Base-by-base conservation (phyloP, 2,797 vertebrate species). In the Phyllotis vaccarum region DNA sequence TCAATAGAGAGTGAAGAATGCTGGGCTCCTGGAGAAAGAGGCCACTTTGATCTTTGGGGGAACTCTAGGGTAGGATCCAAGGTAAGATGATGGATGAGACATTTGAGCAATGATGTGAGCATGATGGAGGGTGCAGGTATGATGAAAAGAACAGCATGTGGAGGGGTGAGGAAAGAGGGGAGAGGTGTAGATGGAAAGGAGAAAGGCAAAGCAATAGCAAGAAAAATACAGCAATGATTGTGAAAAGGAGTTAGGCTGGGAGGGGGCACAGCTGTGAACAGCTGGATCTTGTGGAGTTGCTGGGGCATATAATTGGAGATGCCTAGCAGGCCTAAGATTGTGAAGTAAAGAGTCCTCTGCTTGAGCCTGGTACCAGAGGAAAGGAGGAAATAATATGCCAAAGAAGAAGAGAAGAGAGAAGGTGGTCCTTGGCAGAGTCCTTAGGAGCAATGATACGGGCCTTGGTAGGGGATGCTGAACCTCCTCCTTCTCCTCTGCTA, bases 121-220 rank as follows among this genome's bases (percentile, higher is more conserved):
- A 1, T 4, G 24, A 10, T 9, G 9, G 13, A 34, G 31, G 3
- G 19, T 2, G 1, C 6, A 3, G 2, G 4, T 8, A 9, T 29
- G 29, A 29, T 12, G 10, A 12, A 49, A 43, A 58, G 72, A 81
- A 5, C 11, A 49, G 52, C 17, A 4, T 8, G 3, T 2, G 7
- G 52, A 66, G 31, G 24, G 49, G 72, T 6, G 34, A 87, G n/a
- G n/a, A 56, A 49, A 43, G 27, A 27, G 19, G 34, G 12, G 17
- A 46, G 7, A 31, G 5, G 0, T 31, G 29, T 12, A 40, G 8
- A 6, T 24, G 43, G 27, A 13, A 40, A 46, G 34, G 34, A 34
- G 1, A 37, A 75, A 76, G 56, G 29, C 34, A 52, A 75, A 21
- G 13, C 14, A 34, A 19, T 2, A 2, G 13, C 21, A 27, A 5